These are phyloP conservation scores for Paradoxurus hermaphroditus DNA, from an alignment of 2,113 vertebrate species.

Conservation along the genomic window DNA sequence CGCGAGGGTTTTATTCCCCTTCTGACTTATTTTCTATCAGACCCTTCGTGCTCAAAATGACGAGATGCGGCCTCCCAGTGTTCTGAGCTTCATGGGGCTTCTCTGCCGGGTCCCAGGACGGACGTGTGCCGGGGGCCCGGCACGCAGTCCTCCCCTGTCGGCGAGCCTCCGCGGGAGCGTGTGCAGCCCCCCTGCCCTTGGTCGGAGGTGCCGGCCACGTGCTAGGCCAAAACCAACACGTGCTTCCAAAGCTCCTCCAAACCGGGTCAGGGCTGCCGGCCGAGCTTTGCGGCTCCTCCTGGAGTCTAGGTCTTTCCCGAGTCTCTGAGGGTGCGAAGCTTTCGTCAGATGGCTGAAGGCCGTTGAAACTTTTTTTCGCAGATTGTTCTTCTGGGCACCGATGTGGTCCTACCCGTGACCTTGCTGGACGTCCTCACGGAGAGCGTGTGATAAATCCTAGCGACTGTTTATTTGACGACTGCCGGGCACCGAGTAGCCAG, in stretches of 20 bases:
- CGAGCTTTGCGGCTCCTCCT: accelerated
- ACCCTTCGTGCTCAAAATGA: neutral
- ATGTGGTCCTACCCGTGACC: neutral
- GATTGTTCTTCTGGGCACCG: neutral
- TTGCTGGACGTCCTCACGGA: neutral
- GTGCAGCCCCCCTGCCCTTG: neutral
- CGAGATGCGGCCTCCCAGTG: accelerated
- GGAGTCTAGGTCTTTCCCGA: accelerated
- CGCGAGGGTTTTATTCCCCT: accelerated
- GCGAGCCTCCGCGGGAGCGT: accelerated
- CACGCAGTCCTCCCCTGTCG: accelerated
- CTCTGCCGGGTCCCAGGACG: too few species aligned
- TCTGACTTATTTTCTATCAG: neutral
- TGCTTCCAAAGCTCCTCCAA: accelerated
- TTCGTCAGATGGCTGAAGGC: accelerated
- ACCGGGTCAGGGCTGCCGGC: accelerated
- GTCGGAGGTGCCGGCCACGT: neutral
- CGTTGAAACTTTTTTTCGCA: neutral
- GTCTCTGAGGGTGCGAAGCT: too few species aligned
- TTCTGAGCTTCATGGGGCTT: neutral
- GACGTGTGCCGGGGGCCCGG: accelerated
- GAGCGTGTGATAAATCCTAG: neutral
- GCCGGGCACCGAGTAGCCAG: accelerated
- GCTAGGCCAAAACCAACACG: neutral
- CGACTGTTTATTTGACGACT: neutral